Percentiles rank a stretch among this genome's conserved stretches.
These are phyloP conservation scores for Sphinx pinastri DNA, from an alignment of 2,888 invertebrate species.

Conservation along the genomic window DNA sequence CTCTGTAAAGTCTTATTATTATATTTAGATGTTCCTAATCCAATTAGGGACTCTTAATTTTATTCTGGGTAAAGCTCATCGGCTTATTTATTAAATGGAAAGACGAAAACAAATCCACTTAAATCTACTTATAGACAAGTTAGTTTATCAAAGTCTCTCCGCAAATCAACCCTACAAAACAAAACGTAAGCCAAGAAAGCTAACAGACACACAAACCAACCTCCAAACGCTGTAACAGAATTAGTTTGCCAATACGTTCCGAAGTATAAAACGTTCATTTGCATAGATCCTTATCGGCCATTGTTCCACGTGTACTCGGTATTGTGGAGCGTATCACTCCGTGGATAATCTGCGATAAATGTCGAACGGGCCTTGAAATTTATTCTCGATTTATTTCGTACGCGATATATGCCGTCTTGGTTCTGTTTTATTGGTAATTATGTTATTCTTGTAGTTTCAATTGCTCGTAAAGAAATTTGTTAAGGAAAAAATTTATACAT, in stretches of 20 bases:
- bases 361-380: slow-evolving; percentile 56
- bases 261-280: slow-evolving; percentile 47
- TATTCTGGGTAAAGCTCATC: too few relatives aligned
- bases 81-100: too few relatives aligned
- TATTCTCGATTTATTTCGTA: slow-evolving; percentile 44
- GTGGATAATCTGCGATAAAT: slow-evolving; percentile 70
- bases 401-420: slow-evolving; percentile 23
- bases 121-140: too few relatives aligned
- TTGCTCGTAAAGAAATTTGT: too few relatives aligned
- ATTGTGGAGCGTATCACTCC: slow-evolving; percentile 57
- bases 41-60: too few relatives aligned
- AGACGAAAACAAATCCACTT: not conserved
- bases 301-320: slow-evolving; percentile 46
- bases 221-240: slow-evolving; percentile 12
- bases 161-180: not conserved
- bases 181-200: not conserved
- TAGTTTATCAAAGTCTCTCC: too few relatives aligned
- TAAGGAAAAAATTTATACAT: too few relatives aligned
- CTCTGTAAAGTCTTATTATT: too few relatives aligned
- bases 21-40: too few relatives aligned
- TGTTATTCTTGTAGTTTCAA: not conserved
- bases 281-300: slow-evolving; percentile 55
- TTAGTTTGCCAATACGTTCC: slow-evolving; percentile 42
- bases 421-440: not conserved
- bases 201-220: not conserved